phyloP scores from a whole-genome alignment of 2,113 vertebrate genomes.

The Catharus bicknelli region DNA sequence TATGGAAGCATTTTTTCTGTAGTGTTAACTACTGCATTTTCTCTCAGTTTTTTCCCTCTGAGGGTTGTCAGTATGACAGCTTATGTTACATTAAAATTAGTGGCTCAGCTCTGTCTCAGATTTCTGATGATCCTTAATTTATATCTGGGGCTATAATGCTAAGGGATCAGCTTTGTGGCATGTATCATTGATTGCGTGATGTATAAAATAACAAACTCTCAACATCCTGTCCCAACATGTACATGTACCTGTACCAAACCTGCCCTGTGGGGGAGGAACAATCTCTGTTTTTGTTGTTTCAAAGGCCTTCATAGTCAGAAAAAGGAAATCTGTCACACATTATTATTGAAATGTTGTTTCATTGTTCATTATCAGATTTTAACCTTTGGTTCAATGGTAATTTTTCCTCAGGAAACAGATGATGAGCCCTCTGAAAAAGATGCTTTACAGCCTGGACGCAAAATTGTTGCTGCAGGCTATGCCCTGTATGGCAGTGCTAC shows the following conservation, averaged over 20 bases:
- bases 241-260: neutral
- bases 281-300: neutral
- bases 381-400: neutral
- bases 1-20: neutral
- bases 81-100: neutral
- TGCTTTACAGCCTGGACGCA: conserved; percentile 85
- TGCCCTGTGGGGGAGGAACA: neutral
- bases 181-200: neutral
- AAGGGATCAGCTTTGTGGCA: neutral
- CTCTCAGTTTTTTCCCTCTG: neutral
- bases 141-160: neutral
- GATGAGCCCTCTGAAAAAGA: conserved; percentile 85
- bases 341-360: neutral
- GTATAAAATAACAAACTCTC: neutral
- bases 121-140: neutral
- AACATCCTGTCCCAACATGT: neutral
- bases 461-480: conserved; percentile 93
- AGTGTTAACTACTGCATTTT: neutral
- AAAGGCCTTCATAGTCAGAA: neutral
- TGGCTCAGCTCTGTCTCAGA: neutral
- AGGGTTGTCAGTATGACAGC: neutral
- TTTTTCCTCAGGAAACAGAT: conserved; percentile 73
- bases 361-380: neutral
- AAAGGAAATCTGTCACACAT: neutral
- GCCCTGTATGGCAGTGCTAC: conserved; percentile 95